Conservation (phyloP, 2,888 invertebrate species). For the Tenthredo distinguenda region DNA sequence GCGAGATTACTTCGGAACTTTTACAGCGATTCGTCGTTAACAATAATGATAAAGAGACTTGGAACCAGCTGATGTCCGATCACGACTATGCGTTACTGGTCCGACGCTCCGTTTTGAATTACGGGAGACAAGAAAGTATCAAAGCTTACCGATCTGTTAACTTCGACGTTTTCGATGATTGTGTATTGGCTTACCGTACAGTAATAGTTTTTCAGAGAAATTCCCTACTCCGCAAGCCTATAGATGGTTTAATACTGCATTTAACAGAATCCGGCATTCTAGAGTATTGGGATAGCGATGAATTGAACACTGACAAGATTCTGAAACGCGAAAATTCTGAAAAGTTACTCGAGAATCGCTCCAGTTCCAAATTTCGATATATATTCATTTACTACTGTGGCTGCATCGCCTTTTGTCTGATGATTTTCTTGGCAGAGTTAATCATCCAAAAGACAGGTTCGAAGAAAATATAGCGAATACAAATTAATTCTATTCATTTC, state of each 20-base stretch:
- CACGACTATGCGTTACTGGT: constrained; percentile 20
- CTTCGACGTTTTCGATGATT: constrained; percentile 3
- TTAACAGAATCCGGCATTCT: constrained; percentile 14
- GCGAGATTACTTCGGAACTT: background rate
- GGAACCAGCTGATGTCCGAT: background rate
- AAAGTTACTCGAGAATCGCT: background rate
- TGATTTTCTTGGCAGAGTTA: background rate
- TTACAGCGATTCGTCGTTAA: background rate
- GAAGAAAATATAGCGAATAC: background rate
- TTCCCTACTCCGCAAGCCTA: background rate
- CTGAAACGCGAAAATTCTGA: background rate
- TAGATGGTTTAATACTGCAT: background rate
- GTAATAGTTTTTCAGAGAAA: background rate
- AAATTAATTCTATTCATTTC: background rate
- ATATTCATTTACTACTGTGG: background rate
- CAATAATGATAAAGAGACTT: background rate
- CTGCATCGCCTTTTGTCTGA: background rate
- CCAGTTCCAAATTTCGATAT: background rate
- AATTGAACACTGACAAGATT: background rate
- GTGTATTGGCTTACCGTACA: constrained; percentile 19
- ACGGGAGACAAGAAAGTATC: background rate
- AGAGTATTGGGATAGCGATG: constrained; percentile 27
- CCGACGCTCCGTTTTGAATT: background rate
- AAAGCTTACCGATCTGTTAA: background rate
- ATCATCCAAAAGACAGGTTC: background rate